These are phyloP conservation scores for Anas flavirostris DNA, from an alignment of 2,797 vertebrate genomes.

Conservation along the genomic window DNA sequence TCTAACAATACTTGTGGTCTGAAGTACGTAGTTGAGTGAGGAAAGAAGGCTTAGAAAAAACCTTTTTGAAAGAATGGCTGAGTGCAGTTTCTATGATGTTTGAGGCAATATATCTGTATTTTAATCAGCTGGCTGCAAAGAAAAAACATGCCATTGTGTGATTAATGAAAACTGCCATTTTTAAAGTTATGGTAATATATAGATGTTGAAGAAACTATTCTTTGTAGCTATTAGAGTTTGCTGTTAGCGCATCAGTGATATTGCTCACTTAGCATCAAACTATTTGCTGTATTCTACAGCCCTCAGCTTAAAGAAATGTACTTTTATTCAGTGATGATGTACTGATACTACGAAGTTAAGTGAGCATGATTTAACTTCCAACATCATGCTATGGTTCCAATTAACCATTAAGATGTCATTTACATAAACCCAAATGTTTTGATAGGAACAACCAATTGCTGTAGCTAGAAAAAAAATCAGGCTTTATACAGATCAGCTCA, in stretches of 20 bases:
- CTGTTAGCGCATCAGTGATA: not conserved
- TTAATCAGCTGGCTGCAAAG: conserved; percentile 32
- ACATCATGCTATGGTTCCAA: not conserved
- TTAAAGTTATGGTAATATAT: not conserved
- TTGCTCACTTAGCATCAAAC: not conserved
- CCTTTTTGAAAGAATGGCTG: not conserved
- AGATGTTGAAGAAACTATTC: not conserved
- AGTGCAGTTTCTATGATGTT: not conserved
- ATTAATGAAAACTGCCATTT: not conserved
- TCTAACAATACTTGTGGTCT: not conserved
- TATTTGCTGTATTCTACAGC: not conserved
- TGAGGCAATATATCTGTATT: conserved; percentile 7
- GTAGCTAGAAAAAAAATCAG: not conserved
- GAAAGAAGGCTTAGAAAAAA: not conserved
- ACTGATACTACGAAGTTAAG: not conserved
- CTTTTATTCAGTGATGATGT: not conserved
- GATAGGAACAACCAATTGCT: conserved; percentile 24
- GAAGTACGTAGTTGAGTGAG: not conserved
- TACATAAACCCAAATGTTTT: conserved; percentile 37
- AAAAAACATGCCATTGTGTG: not conserved
- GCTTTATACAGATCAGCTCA: conserved; percentile 7
- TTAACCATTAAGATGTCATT: conserved; percentile 23
- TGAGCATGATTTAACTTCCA: conserved; percentile 6
- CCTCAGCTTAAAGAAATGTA: not conserved
- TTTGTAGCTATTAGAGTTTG: conserved; percentile 2